Evolutionary conservation across 2,797 vertebrate species (phyloP), one percentile per base, ranked within the genome.

Genomic region (Artibeus jamaicensis): DNA sequence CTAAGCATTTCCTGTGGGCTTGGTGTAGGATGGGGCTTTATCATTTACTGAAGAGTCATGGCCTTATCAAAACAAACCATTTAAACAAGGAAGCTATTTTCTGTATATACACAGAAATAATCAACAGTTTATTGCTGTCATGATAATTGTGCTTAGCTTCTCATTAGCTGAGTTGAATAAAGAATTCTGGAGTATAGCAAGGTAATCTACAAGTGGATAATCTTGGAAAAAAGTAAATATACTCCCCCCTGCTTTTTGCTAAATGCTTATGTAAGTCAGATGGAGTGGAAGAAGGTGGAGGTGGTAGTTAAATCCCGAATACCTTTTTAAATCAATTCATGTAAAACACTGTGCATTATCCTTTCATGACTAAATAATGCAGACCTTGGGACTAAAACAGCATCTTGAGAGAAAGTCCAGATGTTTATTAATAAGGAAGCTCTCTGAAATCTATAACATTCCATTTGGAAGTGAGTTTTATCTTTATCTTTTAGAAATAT

Each of bases 401-500:
- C 86, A 90, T 26, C 29, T 76, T 89, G 39, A 81, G 5, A 86
- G 21, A 55, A 14, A 57, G 39, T 90, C 10, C 79, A 50, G 19
- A 74, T 53, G 6, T 65, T 96, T 32, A 48, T 53, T 83, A 88
- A 87, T 37, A 68, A 82, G 44, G 10, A 87, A 92, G 3, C 37
- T 91, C 3, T 53, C 34, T 79, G 24, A 96, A 79, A 89, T 77
- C n/a, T 42, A 24, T 39, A 96, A 53, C 15, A 37, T n/a, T 94
- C 87, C 42, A 87, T 89, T 62, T 81, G 48, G 9, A 89, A 94
- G 32, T 94, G 46, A 86, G 34, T 79, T 93, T 81, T 86, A 50
- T 22, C 79, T 86, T 82, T 91, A 59, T 71, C 37, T 67, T 82
- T 88, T 89, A 77, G 42, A 68, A 84, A 16, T 96, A 95, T 93